Evolutionary conservation across 1,140 invertebrate species (phyloP).

Genomic region (silkworm (Bombyx mori)): ASM3026992v2 NC_085121.1:6741501-6742000

Average conservation of each 20-base stretch:
- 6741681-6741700: slow-evolving; percentile 71
- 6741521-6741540: slow-evolving; percentile 68
- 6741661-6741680: slow-evolving; percentile 70
- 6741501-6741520: slow-evolving; percentile 71
- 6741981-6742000: slow-evolving; percentile 39
- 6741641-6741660: slow-evolving; percentile 72
- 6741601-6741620: slow-evolving; percentile 70
- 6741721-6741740: slow-evolving; percentile 64
- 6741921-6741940: slow-evolving; percentile 69
- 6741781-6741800: slow-evolving; percentile 69
- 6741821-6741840: slow-evolving; percentile 68
- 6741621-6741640: slow-evolving; percentile 68
- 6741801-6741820: slow-evolving; percentile 68
- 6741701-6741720: slow-evolving; percentile 71
- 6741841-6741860: slow-evolving; percentile 67
- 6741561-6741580: slow-evolving; percentile 67
- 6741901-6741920: slow-evolving; percentile 57
- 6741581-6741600: slow-evolving; percentile 71
- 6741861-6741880: slow-evolving; percentile 69
- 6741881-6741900: slow-evolving; percentile 70
- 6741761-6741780: slow-evolving; percentile 69
- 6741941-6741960: slow-evolving; percentile 64
- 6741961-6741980: slow-evolving; percentile 47
- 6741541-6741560: slow-evolving; percentile 68
- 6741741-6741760: slow-evolving; percentile 63